Conservation (phyloP, 2,888 invertebrate species). For the Drosophila robusta region DNA sequence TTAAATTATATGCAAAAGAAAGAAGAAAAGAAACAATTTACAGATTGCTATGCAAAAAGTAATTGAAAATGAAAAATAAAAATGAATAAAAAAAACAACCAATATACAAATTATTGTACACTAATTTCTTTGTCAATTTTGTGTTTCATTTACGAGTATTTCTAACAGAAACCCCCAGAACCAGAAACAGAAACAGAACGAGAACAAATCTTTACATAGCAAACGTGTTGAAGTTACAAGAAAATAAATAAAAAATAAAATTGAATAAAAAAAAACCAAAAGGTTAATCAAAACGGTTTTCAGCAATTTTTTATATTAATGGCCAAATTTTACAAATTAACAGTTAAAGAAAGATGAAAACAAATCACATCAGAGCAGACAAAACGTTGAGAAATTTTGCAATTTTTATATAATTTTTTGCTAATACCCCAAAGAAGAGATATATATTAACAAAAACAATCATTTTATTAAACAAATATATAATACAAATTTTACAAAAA, state of each 20-base stretch:
- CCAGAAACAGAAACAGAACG: conserved; percentile 46
- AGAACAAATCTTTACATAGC: conserved; percentile 19
- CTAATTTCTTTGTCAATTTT: conserved; percentile 54
- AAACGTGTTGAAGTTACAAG: conserved; percentile 11
- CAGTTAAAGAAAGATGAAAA: conserved; percentile 16
- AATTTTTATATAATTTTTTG: conserved; percentile 73
- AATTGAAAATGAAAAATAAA: conserved; percentile 25
- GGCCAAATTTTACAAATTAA: conserved; percentile 75
- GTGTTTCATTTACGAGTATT: conserved; percentile 59
- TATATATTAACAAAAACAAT: conserved; percentile 50
- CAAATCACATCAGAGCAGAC: conserved; percentile 8
- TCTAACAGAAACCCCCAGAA: conserved; percentile 3
- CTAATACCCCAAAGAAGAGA: conserved; percentile 73
- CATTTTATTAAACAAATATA: conserved; percentile 55
- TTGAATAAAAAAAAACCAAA: conserved; percentile 28
- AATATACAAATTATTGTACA: conserved; percentile 61
- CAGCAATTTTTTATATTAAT: conserved; percentile 76
- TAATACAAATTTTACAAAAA: conserved; percentile 67
- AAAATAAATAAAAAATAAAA: conserved; percentile 8
- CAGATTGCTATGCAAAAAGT: conserved; percentile 65
- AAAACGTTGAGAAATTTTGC: conserved; percentile 26
- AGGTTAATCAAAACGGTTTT: conserved; percentile 77
- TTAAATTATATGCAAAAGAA: conserved; percentile 60
- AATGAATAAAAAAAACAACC: conserved; percentile 37
- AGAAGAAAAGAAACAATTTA: conserved; percentile 50